Evolutionary conservation across 64 coral and sea anemone species (phyloP), one percentile per base, ranked within the genome.

Genomic region (Porites australiensis): DNA sequence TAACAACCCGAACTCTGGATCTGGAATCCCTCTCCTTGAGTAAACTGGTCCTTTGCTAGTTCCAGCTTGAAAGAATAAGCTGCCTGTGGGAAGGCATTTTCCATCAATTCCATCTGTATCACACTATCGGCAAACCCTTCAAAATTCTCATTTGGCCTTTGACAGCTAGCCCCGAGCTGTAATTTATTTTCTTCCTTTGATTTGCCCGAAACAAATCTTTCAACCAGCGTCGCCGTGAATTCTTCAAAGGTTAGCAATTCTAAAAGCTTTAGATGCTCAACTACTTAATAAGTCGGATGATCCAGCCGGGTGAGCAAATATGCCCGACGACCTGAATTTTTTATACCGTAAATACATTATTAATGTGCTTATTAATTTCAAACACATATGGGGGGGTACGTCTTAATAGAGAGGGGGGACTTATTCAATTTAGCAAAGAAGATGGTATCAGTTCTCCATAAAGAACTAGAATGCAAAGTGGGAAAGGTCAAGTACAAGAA

Each of bases 141-240:
- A 15, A 90, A 64, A 67, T 90, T 77, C 15, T 90, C 83, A 46
- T 65, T 52, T 0, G 51, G 43, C 73, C 77, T 87, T 88, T 93
- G 91, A 45, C 22, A 50, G 19, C 84, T 78, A 0, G 83, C 60
- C 19, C 64, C 54, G 18, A 87, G 69, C 58, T 72, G 79, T 47
- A 83, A 37, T 69, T 92, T 92, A 54, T 84, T 84, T 74, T 92
- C 70, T 63, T 79, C 84, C 22, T 58, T 88, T 10, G 75, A 80
- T 19, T 82, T 93, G 23, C 85, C 65, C 21, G 84, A 93, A 62
- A 88, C 91, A 80, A 93, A 93, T 37, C 91, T 57, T 68, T 69
- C 19, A 46, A 72, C 54, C 64, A 93, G 37, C 23, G 61, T 21
- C 22, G 45, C 91, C 10, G 66, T 81, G 50, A 93, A 93, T 77